These are phyloP conservation scores for Dolichoris vasculosae DNA, from an alignment of 1,140 invertebrate genomes.

Conservation along the genomic window DNA sequence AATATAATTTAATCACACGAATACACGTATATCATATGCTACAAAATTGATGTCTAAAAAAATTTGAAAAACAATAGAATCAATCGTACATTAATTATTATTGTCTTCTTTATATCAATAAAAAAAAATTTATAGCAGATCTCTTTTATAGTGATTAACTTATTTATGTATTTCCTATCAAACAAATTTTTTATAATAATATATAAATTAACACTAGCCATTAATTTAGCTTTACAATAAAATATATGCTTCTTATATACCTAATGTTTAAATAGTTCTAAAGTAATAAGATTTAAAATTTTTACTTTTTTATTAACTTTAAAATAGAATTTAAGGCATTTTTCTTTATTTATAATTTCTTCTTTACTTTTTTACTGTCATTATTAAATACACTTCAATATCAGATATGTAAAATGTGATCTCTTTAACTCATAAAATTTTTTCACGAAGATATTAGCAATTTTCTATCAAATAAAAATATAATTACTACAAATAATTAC, in stretches of 20 bases:
- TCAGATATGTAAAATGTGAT: too few species aligned
- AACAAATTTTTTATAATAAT: slow-evolving; percentile 82
- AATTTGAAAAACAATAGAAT: neutral
- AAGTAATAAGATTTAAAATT: slow-evolving; percentile 83
- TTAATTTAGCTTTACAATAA: slow-evolving; percentile 71
- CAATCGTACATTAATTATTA: neutral
- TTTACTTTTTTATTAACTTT: slow-evolving; percentile 76
- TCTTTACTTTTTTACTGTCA: neutral
- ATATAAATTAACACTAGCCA: slow-evolving; percentile 9
- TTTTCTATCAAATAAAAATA: too few species aligned
- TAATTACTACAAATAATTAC: too few species aligned
- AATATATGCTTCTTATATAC: slow-evolving; percentile 78
- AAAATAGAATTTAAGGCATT: slow-evolving; percentile 61
- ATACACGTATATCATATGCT: slow-evolving; percentile 29
- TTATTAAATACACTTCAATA: too few species aligned
- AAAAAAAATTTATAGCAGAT: slow-evolving; percentile 82
- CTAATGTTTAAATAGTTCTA: slow-evolving; percentile 85
- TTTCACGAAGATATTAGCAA: too few species aligned
- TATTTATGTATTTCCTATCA: slow-evolving; percentile 83
- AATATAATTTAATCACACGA: slow-evolving; percentile 75
- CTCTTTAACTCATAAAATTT: too few species aligned
- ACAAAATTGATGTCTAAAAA: neutral
- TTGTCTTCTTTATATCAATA: slow-evolving; percentile 86
- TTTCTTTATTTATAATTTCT: slow-evolving; percentile 78
- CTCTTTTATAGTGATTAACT: slow-evolving; percentile 72